Base-by-base conservation (phyloP, 1,140 invertebrate genomes). In the Panonychus citri region DNA sequence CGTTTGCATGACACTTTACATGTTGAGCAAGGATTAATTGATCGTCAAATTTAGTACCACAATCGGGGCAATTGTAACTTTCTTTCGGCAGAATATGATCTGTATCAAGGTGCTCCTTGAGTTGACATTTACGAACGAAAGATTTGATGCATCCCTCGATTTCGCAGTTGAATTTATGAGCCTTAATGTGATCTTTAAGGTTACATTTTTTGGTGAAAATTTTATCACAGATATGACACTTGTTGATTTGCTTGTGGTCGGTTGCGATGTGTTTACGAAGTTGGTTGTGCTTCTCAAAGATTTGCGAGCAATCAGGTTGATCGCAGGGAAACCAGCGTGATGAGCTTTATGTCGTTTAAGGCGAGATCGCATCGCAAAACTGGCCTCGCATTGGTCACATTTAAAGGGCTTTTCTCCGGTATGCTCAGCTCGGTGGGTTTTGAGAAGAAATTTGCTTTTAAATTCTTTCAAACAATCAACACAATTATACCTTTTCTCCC, bases 381-480 rank as follows among this genome's bases (percentile, higher is more conserved):
- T 25, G 26, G 48, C 54, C n/a, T 71, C 72, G 59, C 74, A 75
- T 0, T 66, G 65, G 3, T 70, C 66, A 60, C 75, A 75, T 21
- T 70, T 69, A 12, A 64, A 70, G 5, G 68, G 65, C 4, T 65
- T 13, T 69, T 70, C 59, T 72, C 71, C 5, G 68, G 59, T 51
- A 49, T 60, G 58, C 10, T 26, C 8, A 19, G 15, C 24, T 8
- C 42, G 5, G 54, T 60, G 58, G 1, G 27, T 53, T 49, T 54
- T 57, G 15, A 57, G 40, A 12, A 57, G n/a, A n/a, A 34, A 49
- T 54, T 54, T 54, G 21, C 19, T 27, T 39, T 56, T 61, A 54
- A 63, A 63, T n/a, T 37, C 49, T 49, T 63, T 62, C 1, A 56
- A 50, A 53, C 62, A 63, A 25, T 60, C 39, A 21, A 61, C 57